These are phyloP conservation scores for Mycalesis mineus DNA, from an alignment of 2,888 invertebrate genomes.

Conservation along the genomic window DNA sequence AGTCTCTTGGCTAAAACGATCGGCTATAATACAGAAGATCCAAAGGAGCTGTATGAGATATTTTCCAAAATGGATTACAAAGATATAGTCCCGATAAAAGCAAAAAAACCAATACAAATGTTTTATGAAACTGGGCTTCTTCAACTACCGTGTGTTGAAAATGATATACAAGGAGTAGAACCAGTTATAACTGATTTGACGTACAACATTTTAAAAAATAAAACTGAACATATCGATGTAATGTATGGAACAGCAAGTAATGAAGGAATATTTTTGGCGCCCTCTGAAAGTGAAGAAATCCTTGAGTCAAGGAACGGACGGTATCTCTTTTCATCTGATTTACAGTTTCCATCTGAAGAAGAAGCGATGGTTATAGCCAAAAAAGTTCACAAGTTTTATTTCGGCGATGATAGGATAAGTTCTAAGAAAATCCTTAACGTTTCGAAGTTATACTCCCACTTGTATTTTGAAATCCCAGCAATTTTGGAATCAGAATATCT, in stretches of 20 bases:
- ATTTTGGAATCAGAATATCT: conserved; percentile 51
- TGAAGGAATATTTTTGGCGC: conserved; percentile 53
- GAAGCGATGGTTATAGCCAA: conserved; percentile 44
- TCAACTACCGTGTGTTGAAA: conserved; percentile 63
- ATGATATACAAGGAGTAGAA: conserved; percentile 50
- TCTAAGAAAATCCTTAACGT: conserved; percentile 53
- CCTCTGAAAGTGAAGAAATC: conserved; percentile 39
- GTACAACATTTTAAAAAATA: conserved; percentile 50
- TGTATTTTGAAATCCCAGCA: conserved; percentile 62
- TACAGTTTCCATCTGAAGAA: conserved; percentile 50
- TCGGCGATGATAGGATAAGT: conserved; percentile 62
- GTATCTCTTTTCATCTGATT: conserved; percentile 63
- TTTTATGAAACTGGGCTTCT: conserved; percentile 61
- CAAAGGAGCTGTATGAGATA: conserved; percentile 55
- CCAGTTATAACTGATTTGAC: conserved; percentile 57
- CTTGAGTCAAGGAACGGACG: conserved; percentile 44
- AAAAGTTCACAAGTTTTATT: conserved; percentile 59
- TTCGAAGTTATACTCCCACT: conserved; percentile 55
- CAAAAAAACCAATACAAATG: conserved; percentile 49
- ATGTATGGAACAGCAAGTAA: conserved; percentile 51
- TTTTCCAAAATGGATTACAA: conserved; percentile 46
- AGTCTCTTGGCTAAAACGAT: conserved; percentile 55
- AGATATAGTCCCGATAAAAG: conserved; percentile 44
- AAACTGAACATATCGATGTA: conserved; percentile 39
- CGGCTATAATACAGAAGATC: conserved; percentile 52